Base-by-base conservation (phyloP, 1,140 invertebrate species). In the Drosophila nikananu region DNA sequence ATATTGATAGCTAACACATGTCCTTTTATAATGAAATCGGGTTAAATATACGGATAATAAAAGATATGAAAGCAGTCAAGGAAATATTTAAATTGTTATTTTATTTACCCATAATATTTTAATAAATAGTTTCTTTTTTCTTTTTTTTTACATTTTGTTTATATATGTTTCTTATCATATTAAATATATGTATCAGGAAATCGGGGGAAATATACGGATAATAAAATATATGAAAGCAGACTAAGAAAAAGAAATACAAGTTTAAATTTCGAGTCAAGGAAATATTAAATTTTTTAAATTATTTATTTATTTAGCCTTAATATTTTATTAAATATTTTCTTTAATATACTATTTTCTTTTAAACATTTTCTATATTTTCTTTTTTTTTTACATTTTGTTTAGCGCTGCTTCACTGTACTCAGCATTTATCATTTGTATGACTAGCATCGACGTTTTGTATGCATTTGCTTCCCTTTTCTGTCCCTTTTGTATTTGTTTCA, bases 391-490 rank as follows among this genome's bases (percentile, higher is more conserved):
- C 5, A 19, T 46, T 10, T 17, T 7, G 0, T 10, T 23, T 35
- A 63, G 13, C 10, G 2, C 7, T 9, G 7, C 0, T 67, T 49
- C 32, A 62, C 76, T 39, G 59, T 67, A 32, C 48, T 48, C 21
- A 7, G 15, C 46, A 59, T 66, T 80, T 68, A 84, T 89, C 81
- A 84, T 89, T 74, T 89, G 70, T 86, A 72, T 58, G 77, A 63
- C 81, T 86, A 68, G 68, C 72, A 87, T 87, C 80, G 83, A 87
- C 80, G 71, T 80, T 91, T 91, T 91, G 60, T 66, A 32, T 63
- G 55, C 63, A 62, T 62, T 66, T 44, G 41, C 42, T 51, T n/a
- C 37, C 15, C 54, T 49, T 70, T 59, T 27, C 35, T 41, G 39
- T 37, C 44, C 21, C 25, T 58, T 74, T 63, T 83, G 74, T 83